Evolutionary conservation across 2,797 vertebrate genomes (phyloP).

Genomic region (Antrozous pallidus): DNA sequence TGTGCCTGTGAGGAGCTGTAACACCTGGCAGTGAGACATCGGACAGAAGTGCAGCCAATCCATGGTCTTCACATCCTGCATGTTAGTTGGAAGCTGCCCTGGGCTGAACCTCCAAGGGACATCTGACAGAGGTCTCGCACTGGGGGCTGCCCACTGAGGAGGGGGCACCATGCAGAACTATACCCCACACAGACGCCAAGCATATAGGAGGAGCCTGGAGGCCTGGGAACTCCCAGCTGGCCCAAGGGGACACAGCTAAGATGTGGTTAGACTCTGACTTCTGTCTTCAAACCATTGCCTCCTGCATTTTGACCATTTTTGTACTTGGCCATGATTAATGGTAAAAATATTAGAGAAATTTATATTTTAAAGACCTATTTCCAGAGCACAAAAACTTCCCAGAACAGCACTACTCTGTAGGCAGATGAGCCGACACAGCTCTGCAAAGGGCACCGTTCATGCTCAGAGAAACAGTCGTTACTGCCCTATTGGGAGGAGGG

Average conservation of each 20-base stretch:
- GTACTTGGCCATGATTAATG: background rate
- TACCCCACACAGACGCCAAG: no score
- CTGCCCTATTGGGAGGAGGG: rapidly evolving
- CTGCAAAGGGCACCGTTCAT: rapidly evolving
- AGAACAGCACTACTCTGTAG: background rate
- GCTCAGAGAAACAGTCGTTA: rapidly evolving
- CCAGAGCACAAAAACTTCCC: background rate
- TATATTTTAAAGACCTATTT: background rate
- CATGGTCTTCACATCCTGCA: background rate
- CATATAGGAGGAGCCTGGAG: rapidly evolving
- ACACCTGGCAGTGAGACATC: background rate
- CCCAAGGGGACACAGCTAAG: background rate
- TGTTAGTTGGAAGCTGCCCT: no score
- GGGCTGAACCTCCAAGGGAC: background rate
- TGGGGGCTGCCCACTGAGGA: background rate
- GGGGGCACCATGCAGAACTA: background rate
- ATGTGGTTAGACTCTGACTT: background rate
- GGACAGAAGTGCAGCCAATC: background rate
- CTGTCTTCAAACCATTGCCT: rapidly evolving
- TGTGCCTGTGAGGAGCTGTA: background rate
- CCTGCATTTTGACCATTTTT: background rate
- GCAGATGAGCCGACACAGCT: rapidly evolving
- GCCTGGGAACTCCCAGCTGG: background rate
- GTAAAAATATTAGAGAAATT: background rate
- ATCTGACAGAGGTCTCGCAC: no score